phyloP scores from a whole-genome alignment of 2,888 invertebrate species.

The Spilarctia lutea region DNA sequence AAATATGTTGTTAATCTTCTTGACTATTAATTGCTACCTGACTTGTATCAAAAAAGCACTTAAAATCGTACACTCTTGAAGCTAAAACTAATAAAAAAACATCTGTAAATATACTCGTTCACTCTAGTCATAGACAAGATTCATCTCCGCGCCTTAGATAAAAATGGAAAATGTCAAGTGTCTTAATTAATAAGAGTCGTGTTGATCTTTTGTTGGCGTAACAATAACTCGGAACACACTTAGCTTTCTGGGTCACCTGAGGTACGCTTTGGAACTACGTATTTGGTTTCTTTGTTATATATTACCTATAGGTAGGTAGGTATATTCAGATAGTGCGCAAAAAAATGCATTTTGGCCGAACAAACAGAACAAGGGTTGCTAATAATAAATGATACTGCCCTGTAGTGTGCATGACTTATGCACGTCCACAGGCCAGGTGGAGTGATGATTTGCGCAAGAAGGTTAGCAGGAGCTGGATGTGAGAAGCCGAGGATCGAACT shows the following conservation, averaged over 20 bases:
- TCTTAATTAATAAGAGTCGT: conserved; percentile 38
- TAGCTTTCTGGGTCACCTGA: conserved; percentile 43
- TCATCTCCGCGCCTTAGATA: conserved; percentile 21
- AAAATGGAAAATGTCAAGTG: conserved; percentile 33
- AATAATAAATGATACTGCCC: too few relatives aligned
- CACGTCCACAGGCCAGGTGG: too few relatives aligned
- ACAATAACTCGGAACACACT: conserved; percentile 39
- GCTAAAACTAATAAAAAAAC: neutral
- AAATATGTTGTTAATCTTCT: too few relatives aligned
- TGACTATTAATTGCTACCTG: too few relatives aligned
- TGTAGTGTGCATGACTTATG: too few relatives aligned
- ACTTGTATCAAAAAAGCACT: neutral
- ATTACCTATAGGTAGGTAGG: neutral
- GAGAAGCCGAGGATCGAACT: too few relatives aligned
- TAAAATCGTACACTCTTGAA: neutral
- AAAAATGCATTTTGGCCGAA: too few relatives aligned
- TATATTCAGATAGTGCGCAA: too few relatives aligned
- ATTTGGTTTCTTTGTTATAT: neutral
- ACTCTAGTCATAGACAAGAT: neutral
- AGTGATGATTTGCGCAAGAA: too few relatives aligned
- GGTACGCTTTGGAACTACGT: conserved; percentile 8
- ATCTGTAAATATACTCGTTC: neutral
- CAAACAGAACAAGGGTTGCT: too few relatives aligned
- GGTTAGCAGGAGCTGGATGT: too few relatives aligned
- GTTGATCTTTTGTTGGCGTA: conserved; percentile 39